Evolutionary conservation across 2,113 vertebrate species (phyloP).

Genomic region (Brienomyrus brachyistius): DNA sequence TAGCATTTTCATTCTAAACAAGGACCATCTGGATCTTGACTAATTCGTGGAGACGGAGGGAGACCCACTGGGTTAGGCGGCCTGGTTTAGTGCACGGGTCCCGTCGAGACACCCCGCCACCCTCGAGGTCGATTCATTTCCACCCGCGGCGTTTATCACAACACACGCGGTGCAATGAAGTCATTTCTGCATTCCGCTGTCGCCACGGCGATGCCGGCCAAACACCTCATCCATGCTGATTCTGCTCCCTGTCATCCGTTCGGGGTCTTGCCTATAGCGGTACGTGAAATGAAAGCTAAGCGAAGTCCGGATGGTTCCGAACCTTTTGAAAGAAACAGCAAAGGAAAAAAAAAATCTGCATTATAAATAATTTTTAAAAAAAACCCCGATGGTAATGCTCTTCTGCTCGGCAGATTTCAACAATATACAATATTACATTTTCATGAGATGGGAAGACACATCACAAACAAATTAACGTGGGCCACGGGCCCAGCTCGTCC

Average conservation of each 20-base stretch:
- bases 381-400: background rate
- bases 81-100: background rate
- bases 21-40: conserved; percentile 1
- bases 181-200: background rate
- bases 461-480: conserved; percentile 1
- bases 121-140: background rate
- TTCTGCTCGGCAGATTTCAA: background rate
- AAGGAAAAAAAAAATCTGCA: background rate
- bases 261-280: background rate
- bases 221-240: background rate
- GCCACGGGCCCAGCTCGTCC: background rate
- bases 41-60: background rate
- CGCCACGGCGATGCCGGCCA: background rate
- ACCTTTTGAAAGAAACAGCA: background rate
- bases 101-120: background rate
- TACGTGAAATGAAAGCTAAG: background rate
- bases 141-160: background rate
- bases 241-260: background rate
- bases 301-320: background rate
- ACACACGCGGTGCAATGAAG: background rate
- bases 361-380: background rate
- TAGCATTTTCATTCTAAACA: background rate
- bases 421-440: conserved; percentile 10
- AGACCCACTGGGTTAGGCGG: background rate
- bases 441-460: background rate